Percentiles rank a stretch among this genome's conserved stretches.
These are phyloP conservation scores for Nansenia antarctica DNA, from an alignment of 2,113 vertebrate species.

Conservation along the genomic window DNA sequence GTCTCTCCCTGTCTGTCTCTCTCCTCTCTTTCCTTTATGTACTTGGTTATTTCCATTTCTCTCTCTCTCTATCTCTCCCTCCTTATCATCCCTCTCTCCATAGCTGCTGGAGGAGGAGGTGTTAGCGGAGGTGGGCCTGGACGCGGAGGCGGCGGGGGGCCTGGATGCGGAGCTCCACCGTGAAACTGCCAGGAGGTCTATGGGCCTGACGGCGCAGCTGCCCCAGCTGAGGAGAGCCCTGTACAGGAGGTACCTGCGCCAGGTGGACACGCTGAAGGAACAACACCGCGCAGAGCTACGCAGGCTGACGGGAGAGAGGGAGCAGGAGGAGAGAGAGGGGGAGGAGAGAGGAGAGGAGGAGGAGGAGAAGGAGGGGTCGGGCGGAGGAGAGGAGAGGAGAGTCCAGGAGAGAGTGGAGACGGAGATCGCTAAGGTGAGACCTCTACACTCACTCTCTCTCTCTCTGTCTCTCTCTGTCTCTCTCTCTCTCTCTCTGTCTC, in stretches of 20 bases:
- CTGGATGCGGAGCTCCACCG: slow-evolving; percentile 17
- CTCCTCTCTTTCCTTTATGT: not conserved
- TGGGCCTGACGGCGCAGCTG: slow-evolving; percentile 64
- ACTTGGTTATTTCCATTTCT: not conserved
- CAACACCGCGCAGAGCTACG: slow-evolving; percentile 67
- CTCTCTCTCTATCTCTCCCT: not conserved
- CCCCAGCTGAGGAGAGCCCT: slow-evolving; percentile 66
- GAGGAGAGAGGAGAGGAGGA: slow-evolving; percentile 10
- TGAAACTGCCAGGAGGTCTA: slow-evolving; percentile 34
- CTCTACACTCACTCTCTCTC: too few species aligned
- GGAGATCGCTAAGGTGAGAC: slow-evolving; percentile 88
- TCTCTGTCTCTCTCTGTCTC: not conserved
- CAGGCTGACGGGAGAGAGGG: slow-evolving; percentile 38
- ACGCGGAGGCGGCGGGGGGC: slow-evolving; percentile 36
- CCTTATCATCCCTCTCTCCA: not conserved
- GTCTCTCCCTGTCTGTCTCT: not conserved
- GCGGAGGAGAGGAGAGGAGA: slow-evolving; percentile 68
- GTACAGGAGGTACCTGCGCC: slow-evolving; percentile 67
- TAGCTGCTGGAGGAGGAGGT: slow-evolving; percentile 34
- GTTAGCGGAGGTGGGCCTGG: slow-evolving; percentile 37
- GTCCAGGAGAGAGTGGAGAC: slow-evolving; percentile 85
- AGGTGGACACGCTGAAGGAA: slow-evolving; percentile 65
- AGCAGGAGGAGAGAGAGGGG: slow-evolving; percentile 23
- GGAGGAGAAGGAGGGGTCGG: slow-evolving; percentile 32
- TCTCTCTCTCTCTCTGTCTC: too few species aligned